Evolutionary conservation across 2,113 vertebrate species (phyloP).

Genomic region (Oncorhynchus tshawytscha): DNA sequence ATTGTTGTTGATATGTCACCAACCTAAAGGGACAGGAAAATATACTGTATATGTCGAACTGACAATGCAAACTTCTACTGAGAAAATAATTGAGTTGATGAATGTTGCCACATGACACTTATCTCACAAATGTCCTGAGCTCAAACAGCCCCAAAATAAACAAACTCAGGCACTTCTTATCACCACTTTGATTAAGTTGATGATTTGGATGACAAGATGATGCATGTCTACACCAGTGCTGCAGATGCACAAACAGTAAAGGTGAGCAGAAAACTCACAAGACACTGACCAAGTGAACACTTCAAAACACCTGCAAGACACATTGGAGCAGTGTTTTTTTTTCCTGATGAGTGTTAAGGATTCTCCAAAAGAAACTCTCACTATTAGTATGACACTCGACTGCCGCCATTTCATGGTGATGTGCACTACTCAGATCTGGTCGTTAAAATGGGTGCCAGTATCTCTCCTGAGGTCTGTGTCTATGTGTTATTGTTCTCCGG

Average conservation of each 20-base stretch:
- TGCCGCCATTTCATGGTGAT: not conserved
- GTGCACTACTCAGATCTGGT: not conserved
- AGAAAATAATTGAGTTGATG: too few relatives aligned
- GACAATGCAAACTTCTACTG: not conserved
- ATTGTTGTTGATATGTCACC: not conserved
- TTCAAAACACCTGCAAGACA: not conserved
- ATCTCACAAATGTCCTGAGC: too few relatives aligned
- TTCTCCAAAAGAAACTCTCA: not conserved
- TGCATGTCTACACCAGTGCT: not conserved
- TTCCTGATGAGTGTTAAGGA: not conserved
- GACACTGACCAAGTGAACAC: too few relatives aligned
- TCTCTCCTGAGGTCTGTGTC: not conserved
- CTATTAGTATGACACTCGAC: not conserved
- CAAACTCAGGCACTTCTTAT: too few relatives aligned
- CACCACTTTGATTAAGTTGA: too few relatives aligned
- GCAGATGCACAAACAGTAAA: not conserved
- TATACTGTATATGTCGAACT: not conserved
- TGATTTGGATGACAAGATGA: not conserved
- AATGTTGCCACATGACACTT: not conserved
- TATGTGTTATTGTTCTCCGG: not conserved
- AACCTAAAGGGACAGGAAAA: not conserved
- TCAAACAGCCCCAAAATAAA: too few relatives aligned
- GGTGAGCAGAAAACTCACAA: too few relatives aligned
- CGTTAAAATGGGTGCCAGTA: slow-evolving; percentile 17
- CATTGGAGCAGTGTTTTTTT: not conserved